Conservation (phyloP, 92 coral and sea anemone species). For the Bergia puertoricense region DNA sequence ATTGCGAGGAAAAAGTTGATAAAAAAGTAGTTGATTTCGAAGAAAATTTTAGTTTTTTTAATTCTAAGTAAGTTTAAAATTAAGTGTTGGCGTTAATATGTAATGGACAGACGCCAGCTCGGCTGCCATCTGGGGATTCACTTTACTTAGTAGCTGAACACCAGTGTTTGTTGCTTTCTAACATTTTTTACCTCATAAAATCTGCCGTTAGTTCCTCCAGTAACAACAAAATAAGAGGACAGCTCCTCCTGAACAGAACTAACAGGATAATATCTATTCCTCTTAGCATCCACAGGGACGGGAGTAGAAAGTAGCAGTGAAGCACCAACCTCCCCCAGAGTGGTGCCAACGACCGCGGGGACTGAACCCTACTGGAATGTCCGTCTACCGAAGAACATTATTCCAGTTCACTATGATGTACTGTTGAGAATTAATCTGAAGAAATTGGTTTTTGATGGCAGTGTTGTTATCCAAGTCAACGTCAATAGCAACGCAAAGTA, state of each 20-base stretch:
- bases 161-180: no score
- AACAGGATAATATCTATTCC: background rate
- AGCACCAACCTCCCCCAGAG: conserved; percentile 77
- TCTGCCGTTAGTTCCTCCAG: no score
- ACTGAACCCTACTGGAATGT: conserved; percentile 74
- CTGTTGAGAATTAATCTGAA: conserved; percentile 50
- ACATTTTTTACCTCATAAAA: no score
- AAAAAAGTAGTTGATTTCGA: no score
- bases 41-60: no score
- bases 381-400: conserved; percentile 62
- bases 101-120: no score
- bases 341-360: conserved; percentile 66
- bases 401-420: conserved; percentile 69
- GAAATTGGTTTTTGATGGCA: conserved; percentile 56
- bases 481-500: conserved; percentile 48
- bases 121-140: no score
- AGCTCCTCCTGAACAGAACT: background rate
- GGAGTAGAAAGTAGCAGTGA: background rate
- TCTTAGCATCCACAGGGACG: background rate
- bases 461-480: conserved; percentile 53
- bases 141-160: no score
- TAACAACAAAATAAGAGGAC: no score
- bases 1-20: no score
- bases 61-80: no score
- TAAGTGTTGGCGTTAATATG: no score